Evolutionary conservation across 2,797 vertebrate species (phyloP), one percentile per base, ranked within the genome.

Genomic region (Podarcis siculus): DNA sequence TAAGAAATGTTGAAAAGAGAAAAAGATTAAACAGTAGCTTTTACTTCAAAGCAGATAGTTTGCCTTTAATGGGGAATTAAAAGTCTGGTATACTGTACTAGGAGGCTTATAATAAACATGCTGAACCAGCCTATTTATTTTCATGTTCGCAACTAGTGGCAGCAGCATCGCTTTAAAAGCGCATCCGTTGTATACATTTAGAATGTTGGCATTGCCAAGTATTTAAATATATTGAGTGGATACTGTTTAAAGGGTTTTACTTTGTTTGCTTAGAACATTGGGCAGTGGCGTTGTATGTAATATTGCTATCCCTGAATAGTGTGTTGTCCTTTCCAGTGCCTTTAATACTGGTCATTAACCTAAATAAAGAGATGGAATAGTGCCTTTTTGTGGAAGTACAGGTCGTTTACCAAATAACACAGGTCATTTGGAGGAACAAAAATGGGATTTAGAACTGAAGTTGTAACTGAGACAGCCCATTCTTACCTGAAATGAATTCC

Each of bases 391-490:
- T 8, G 9, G 10, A 67, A 49, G 4, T 8, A 7, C 42, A 71
- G 27, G 7, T 86, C 30, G 12, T 58, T 71, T 37, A 32, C 37
- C 32, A 23, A 86, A 86, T 58, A 61, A 8, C 10, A 83, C 19
- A 0, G 64, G 82, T 86, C 82, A 87, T 49, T 23, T 85, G 55
- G 13, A 32, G 89, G 13, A 49, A n/a, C 76, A 86, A 32, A 83
- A 87, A 4, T 79, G 77, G 66, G 89, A 91, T 39, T 93, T 90
- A 89, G 64, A 88, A 0, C 37, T 86, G 37, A 0, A 25, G 88
- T 92, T 89, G 87, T 0, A 4, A 86, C 17, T 66, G 61, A 82
- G 73, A 42, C n/a, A 92, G 45, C 5, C 19, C 25, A 2, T 42
- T 58, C 66, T 58, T 5, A 1, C 0, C 87, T 55, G 91, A 84